phyloP scores from a whole-genome alignment of 1,140 invertebrate genomes.

The Leptinotarsa undecemlineata region DNA sequence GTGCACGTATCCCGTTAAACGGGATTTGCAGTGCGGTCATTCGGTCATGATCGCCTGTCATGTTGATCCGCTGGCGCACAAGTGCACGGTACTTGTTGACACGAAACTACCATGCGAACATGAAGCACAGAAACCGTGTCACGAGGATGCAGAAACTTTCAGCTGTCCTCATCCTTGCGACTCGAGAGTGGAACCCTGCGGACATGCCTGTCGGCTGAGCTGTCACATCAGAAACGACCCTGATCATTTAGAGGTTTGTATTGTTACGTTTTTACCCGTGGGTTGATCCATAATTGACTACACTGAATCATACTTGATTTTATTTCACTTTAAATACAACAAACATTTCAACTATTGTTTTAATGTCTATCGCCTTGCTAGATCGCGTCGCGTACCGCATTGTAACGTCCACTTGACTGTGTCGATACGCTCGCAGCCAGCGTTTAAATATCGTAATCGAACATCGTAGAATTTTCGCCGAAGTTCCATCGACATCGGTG shows the following conservation, averaged over 20 bases:
- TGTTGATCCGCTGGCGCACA: constrained; percentile 46
- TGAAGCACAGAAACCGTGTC: constrained; percentile 55
- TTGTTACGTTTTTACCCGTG: no score
- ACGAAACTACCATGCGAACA: constrained; percentile 59
- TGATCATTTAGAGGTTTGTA: constrained; percentile 54
- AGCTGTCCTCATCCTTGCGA: constrained; percentile 55
- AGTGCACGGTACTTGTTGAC: constrained; percentile 51
- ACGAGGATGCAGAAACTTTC: constrained; percentile 46
- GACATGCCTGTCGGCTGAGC: constrained; percentile 55
- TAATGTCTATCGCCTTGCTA: no score
- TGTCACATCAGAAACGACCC: constrained; percentile 60
- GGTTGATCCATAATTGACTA: no score
- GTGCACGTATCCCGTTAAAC: constrained; percentile 55
- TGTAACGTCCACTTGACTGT: no score
- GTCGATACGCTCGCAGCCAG: no score
- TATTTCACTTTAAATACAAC: no score
- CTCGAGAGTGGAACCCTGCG: constrained; percentile 57
- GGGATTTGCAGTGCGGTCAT: constrained; percentile 59
- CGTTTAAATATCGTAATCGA: no score
- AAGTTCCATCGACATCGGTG: no score
- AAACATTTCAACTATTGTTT: no score
- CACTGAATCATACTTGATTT: no score
- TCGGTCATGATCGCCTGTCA: constrained; percentile 52
- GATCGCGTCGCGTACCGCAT: no score
- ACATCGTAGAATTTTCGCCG: no score